These are phyloP conservation scores for Platygyra sinensis DNA, from an alignment of 64 coral and sea anemone genomes.

Conservation along the genomic window DNA sequence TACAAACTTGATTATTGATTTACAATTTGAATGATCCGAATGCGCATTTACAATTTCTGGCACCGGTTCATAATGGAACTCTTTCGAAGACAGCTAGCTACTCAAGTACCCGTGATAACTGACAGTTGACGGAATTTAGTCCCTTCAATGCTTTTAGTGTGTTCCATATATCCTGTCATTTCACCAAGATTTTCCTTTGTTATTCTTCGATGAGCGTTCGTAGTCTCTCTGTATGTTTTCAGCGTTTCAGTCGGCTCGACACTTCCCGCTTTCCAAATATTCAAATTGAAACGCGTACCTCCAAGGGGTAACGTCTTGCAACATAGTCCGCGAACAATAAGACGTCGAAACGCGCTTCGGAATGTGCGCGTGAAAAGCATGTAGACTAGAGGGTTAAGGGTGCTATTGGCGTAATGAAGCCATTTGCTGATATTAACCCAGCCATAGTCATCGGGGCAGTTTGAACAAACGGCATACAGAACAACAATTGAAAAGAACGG, in stretches of 20 bases:
- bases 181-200: background rate
- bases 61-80: background rate
- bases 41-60: background rate
- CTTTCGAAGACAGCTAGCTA: too few species aligned
- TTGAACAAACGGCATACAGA: constrained; percentile 55
- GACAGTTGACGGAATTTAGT: background rate
- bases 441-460: background rate
- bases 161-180: background rate
- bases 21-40: too few species aligned
- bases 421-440: constrained; percentile 65
- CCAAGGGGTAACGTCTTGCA: background rate
- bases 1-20: too few species aligned
- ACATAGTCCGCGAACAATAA: constrained; percentile 23
- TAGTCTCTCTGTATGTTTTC: background rate
- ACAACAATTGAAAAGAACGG: constrained; percentile 80
- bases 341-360: constrained; percentile 66
- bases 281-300: background rate
- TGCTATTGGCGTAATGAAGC: constrained; percentile 83
- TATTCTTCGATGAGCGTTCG: background rate
- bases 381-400: constrained; percentile 81
- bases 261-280: background rate
- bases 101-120: background rate
- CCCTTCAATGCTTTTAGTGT: background rate
- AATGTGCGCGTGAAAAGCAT: constrained; percentile 70
- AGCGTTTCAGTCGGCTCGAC: background rate